Evolutionary conservation across 2,113 vertebrate species (phyloP), one percentile per base, ranked within the genome.

Genomic region (Piaya cayana): DNA sequence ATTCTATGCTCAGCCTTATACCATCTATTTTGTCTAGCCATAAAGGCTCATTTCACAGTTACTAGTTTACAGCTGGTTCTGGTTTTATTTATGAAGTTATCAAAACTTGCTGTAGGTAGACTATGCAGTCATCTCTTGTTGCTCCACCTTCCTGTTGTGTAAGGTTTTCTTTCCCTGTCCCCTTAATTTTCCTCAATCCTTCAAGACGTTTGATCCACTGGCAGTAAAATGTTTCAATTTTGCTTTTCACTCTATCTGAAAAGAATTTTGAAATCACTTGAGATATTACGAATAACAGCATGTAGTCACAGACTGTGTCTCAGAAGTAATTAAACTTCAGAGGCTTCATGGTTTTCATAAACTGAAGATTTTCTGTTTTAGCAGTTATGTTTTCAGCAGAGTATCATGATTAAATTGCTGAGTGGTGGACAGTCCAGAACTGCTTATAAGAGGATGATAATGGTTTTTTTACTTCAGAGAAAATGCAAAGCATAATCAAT

Each of bases 301-400:
- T 64, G 65, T 78, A 68, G 70, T 84, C 78, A 81, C 80, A 89
- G 69, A 26, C 69, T 86, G 36, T 10, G 1, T 22, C n/a, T 95
- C 59, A 93, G 63, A 86, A 90, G 90, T 86, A 88, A 95, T 82
- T 95, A 90, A 72, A 76, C 77, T 95, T 82, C 53, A 92, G 82
- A 87, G 67, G 42, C 36, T 86, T 86, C 80, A 72, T 50, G 34
- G 68, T 93, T 83, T 88, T 90, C 84, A 62, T 82, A 90, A 75
- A 80, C 70, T 81, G 45, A 62, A 82, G 86, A 55, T 84, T 78
- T 92, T 72, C 25, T 9, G 1, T 62, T 62, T 74, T 90, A 37
- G n/a, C n/a, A 55, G 59, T 91, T 83, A 37, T 45, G 37, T 84
- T 90, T 82, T 93, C 68, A 82, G 56, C 52, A 65, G 75, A 95